A percentile compares a stretch with the other conserved stretches of the same genome.
Conservation (phyloP, 2,113 vertebrate species). For the Anolis carolinensis region DNA sequence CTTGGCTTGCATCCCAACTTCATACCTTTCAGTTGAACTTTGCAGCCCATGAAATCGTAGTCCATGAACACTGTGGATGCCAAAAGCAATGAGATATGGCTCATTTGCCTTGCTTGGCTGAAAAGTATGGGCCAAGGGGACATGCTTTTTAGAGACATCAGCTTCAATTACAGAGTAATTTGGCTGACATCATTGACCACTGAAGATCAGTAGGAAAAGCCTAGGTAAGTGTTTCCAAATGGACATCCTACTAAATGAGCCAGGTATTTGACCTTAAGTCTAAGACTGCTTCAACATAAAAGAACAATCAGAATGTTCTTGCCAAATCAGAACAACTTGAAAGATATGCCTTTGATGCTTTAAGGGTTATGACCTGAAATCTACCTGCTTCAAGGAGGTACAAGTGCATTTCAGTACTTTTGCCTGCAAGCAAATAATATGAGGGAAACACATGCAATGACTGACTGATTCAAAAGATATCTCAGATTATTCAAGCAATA, state of each 20-base stretch:
- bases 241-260: background rate
- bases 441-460: no score
- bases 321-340: no score
- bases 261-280: background rate
- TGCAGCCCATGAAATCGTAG: background rate
- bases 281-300: background rate
- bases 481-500: no score
- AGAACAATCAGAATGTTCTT: no score
- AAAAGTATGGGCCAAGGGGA: background rate
- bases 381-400: background rate
- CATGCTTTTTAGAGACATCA: rapidly evolving
- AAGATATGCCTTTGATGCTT: no score
- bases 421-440: no score
- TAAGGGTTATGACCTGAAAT: background rate
- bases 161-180: background rate
- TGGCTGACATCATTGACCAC: background rate
- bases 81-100: background rate
- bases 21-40: rapidly evolving
- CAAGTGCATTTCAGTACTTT: background rate
- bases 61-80: no score
- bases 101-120: rapidly evolving
- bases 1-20: background rate
- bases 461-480: no score
- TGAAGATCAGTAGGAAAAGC: background rate
- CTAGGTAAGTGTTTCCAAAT: background rate